Conservation (phyloP, 2,888 invertebrate species). For the Leucophora obtusa region DNA sequence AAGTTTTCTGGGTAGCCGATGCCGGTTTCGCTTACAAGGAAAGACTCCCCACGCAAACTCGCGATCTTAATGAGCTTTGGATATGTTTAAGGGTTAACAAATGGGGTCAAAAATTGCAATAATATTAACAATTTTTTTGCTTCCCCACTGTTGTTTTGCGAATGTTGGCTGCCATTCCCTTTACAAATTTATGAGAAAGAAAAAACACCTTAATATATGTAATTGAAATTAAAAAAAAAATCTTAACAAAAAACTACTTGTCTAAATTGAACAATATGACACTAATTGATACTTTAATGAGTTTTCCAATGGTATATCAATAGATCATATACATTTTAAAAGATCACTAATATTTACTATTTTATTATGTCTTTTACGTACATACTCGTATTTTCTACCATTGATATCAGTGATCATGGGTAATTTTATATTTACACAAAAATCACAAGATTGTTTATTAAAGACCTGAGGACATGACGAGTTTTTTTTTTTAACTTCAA, state of each 20-base stretch:
- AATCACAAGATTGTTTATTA: conserved; percentile 13
- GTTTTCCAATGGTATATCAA: conserved; percentile 31
- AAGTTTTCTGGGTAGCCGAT: too few relatives aligned
- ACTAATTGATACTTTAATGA: conserved; percentile 49
- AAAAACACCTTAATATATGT: background rate
- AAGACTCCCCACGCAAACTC: too few relatives aligned
- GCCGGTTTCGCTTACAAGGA: too few relatives aligned
- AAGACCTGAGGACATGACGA: conserved; percentile 41
- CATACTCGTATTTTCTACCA: background rate
- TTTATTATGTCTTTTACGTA: background rate
- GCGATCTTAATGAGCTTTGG: too few relatives aligned
- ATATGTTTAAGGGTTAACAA: too few relatives aligned
- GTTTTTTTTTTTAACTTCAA: conserved; percentile 17
- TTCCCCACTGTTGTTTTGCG: too few relatives aligned
- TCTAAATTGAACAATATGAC: background rate
- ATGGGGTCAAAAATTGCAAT: too few relatives aligned
- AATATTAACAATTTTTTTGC: too few relatives aligned
- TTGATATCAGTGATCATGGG: background rate
- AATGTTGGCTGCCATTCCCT: too few relatives aligned
- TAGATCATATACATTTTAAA: conserved; percentile 42
- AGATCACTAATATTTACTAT: conserved; percentile 42
- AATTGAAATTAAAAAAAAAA: background rate
- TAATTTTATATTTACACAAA: conserved; percentile 28
- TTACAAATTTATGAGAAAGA: background rate
- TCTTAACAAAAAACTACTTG: background rate